These are phyloP conservation scores for Gonocerus acuteangulatus DNA, from an alignment of 2,888 invertebrate species.

Conservation along the genomic window DNA sequence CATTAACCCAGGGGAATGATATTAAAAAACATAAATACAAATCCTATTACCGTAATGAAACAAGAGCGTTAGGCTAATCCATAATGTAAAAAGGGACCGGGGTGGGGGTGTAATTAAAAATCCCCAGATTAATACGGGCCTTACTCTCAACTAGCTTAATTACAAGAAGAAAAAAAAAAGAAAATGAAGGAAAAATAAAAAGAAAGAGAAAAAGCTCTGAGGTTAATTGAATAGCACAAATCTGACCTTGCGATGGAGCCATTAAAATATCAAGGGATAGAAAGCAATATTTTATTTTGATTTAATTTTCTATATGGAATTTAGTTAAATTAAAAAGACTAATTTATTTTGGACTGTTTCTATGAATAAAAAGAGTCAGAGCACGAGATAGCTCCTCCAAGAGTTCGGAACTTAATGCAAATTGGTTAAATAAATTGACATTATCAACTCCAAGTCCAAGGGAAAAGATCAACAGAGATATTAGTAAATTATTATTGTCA, in stretches of 20 bases:
- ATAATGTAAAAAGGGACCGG: constrained; percentile 9
- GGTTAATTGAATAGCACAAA: constrained; percentile 4
- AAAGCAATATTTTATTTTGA: neutral
- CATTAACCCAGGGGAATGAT: neutral
- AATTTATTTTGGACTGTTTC: too few species aligned
- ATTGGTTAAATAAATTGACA: too few species aligned
- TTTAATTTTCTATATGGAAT: too few species aligned
- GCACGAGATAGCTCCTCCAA: too few species aligned
- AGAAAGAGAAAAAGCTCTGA: neutral
- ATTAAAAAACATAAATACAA: constrained; percentile 25
- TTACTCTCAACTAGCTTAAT: constrained; percentile 18
- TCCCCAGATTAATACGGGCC: constrained; percentile 10
- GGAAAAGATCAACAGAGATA: too few species aligned
- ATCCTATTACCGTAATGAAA: constrained; percentile 22
- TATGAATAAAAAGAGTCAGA: too few species aligned
- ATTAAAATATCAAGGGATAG: neutral
- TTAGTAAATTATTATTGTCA: too few species aligned
- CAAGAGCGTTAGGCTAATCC: constrained; percentile 16
- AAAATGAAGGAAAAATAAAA: neutral
- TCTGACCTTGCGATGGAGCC: neutral
- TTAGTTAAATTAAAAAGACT: too few species aligned
- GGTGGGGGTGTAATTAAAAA: constrained; percentile 14
- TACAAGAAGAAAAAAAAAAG: neutral
- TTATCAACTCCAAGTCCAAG: too few species aligned
- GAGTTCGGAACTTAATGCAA: too few species aligned